Base-by-base conservation (phyloP, 2,113 vertebrate species). In the Vulpes vulpes region DNA sequence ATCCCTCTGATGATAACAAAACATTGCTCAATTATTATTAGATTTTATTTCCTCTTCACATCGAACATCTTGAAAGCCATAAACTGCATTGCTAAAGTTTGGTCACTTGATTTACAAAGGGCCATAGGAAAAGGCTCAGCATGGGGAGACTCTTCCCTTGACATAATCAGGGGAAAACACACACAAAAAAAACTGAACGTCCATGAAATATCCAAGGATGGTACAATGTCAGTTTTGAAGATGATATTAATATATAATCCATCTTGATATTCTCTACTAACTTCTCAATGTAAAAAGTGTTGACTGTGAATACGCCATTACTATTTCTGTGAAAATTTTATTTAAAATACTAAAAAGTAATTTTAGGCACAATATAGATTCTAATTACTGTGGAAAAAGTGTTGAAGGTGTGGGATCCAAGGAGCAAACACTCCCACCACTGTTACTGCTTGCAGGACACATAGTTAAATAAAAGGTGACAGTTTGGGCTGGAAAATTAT, bases 1-100 rank as follows among this genome's bases (percentile, higher is more conserved):
- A 9, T 65, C 62, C 23, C 30, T 95, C 12, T 95, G 25, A 89
- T 92, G 9, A 94, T 51, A 89, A 69, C 20, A 94, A 81, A 96
- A 49, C 25, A 85, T 4, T 62, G 17, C 32, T 32, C n/a, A 14
- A 25, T 20, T 91, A 95, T 95, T 89, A 81, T 69, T 71, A 49
- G 80, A 90, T 94, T 87, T 67, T 49, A 79, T 60, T 96, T 91
- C 5, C 22, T 69, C 64, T 62, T 93, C 67, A 76, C 11, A 73
- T 55, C 59, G 19, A 38, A 87, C 22, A 53, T 81, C 20, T 67
- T 79, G 11, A 94, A 89, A 89, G 57, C 7, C 60, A 96, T 57
- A 60, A 91, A 95, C 16, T 83, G 1, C 10, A 92, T 43, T 92
- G 51, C 14, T 85, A 69, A 93, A 76, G 49, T 85, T 53, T 95